Base-by-base conservation (phyloP, 2,113 vertebrate genomes). In the Aleadryas rufinucha region DNA sequence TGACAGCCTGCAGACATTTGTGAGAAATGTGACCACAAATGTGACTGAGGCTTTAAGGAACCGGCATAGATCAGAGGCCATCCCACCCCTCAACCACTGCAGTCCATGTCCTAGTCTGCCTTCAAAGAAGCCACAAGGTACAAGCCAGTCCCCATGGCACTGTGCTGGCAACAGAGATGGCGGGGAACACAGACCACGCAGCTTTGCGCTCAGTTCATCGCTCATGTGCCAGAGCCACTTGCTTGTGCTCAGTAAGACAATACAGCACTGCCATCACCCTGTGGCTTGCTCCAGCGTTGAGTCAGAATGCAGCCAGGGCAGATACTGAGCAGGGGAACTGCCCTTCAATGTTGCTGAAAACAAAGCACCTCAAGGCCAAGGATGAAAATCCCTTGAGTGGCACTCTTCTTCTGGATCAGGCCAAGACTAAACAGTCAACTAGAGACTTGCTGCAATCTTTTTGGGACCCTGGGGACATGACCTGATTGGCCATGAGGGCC, bases 61-160 rank as follows among this genome's bases (percentile, higher is more conserved):
- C 3, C 17, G 7, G 8, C 47, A n/a, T 9, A 59, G 30, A 27
- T n/a, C 50, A 65, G 82, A 14, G 28, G 17, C 44, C 44, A 42
- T 17, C 47, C 2, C 41, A 16, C 4, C 4, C 17, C 18, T 11
- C 79, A 77, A 3, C 2, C 35, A 56, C 31, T 77, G 41, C 14
- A 16, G 37, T 63, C 35, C 17, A 42, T 22, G 8, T 72, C 68
- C 3, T 35, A 47, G 47, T 16, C 60, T 54, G 15, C 60, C 52
- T 52, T 23, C 33, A 41, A 49, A 78, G 47, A 82, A 33, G 56
- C 39, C 30, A 42, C 2, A 3, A 63, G 21, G 57, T 50, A 17
- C 42, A 65, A 66, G 60, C 19, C 59, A 61, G 31, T 21, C 26
- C 31, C 30, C 2, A 2, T 0, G 0, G 35, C 0, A 0, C 50